phyloP scores from a whole-genome alignment of 64 coral and sea anemone species.

The Trachythela sp. region DNA sequence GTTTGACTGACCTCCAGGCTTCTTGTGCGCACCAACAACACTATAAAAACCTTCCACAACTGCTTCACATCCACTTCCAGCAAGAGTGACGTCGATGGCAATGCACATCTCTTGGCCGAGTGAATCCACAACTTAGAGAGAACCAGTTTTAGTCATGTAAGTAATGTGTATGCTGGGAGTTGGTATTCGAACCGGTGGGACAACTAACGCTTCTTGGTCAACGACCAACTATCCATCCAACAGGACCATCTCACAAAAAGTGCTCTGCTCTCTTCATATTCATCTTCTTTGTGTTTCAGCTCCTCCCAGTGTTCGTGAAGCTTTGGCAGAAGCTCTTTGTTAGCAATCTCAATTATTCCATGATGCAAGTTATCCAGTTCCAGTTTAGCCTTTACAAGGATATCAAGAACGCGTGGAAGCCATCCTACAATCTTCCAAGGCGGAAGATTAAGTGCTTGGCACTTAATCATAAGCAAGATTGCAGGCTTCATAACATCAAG shows the following conservation, averaged over 20 bases:
- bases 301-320: neutral
- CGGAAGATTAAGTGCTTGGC: neutral
- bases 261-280: no score
- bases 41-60: neutral
- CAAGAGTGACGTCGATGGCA: neutral
- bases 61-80: neutral
- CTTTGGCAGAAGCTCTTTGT: neutral
- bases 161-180: neutral
- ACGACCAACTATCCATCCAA: neutral
- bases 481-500: neutral
- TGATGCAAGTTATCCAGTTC: neutral
- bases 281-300: neutral
- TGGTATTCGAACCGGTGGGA: neutral
- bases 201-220: neutral
- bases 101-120: constrained; percentile 8
- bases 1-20: neutral
- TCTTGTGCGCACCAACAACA: no score
- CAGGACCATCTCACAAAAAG: neutral
- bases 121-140: neutral
- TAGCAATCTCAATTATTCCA: neutral
- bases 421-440: neutral
- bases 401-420: neutral
- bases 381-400: neutral
- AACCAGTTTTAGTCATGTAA: no score
- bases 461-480: neutral